Conservation (phyloP, 1,140 invertebrate species). For the Campoletis sonorensis region DNA sequence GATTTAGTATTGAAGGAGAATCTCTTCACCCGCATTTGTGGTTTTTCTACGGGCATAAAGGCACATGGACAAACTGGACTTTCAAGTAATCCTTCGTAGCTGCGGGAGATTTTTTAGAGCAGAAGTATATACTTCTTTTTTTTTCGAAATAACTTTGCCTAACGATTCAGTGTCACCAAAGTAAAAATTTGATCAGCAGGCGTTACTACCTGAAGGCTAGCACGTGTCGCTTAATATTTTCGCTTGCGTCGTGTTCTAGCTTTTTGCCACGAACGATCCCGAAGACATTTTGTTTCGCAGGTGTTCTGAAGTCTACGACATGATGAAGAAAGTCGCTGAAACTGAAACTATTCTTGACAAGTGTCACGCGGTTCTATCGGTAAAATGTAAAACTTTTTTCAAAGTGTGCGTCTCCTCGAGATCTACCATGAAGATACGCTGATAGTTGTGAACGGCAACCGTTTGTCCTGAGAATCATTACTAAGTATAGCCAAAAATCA, state of each 20-base stretch:
- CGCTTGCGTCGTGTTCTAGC: slow-evolving; percentile 58
- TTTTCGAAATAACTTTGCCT: not conserved
- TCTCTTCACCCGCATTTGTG: no score
- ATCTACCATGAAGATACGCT: slow-evolving; percentile 48
- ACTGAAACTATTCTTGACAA: slow-evolving; percentile 62
- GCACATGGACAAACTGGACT: no score
- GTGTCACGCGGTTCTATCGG: slow-evolving; percentile 48
- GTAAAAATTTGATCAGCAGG: not conserved
- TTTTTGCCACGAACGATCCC: slow-evolving; percentile 65
- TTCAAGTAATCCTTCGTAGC: not conserved
- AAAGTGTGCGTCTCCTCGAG: slow-evolving; percentile 31
- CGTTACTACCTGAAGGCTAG: slow-evolving; percentile 12
- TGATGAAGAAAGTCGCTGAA: slow-evolving; percentile 54
- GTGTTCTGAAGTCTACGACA: slow-evolving; percentile 54
- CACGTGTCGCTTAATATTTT: slow-evolving; percentile 26
- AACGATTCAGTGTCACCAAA: not conserved
- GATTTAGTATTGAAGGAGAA: no score
- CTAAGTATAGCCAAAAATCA: slow-evolving; percentile 49
- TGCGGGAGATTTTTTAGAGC: not conserved
- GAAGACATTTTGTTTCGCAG: slow-evolving; percentile 64
- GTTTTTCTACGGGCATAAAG: no score
- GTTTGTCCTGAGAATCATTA: slow-evolving; percentile 51
- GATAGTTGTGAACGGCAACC: slow-evolving; percentile 50
- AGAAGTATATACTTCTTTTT: not conserved
- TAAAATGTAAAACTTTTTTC: slow-evolving; percentile 53